phyloP scores from a whole-genome alignment of 1,140 invertebrate genomes.

The Copidosoma floridanum region DNA sequence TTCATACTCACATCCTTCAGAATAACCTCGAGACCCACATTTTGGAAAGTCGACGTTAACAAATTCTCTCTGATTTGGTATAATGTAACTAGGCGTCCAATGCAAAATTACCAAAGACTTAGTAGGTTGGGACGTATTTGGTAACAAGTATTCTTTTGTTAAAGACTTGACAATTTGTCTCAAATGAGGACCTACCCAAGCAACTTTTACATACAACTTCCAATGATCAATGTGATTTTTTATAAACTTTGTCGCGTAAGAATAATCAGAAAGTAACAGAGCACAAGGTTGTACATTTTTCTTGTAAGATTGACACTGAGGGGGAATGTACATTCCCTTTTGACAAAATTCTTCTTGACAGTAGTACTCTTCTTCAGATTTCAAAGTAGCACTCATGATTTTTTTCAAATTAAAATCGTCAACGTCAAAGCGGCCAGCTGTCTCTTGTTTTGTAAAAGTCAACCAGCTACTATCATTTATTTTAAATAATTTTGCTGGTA shows the following conservation, averaged over 20 bases:
- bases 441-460: conserved; percentile 52
- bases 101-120: conserved; percentile 65
- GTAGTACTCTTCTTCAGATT: conserved; percentile 38
- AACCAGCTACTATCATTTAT: conserved; percentile 55
- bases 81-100: conserved; percentile 67
- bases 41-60: conserved; percentile 57
- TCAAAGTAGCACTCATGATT: conserved; percentile 32
- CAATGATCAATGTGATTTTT: conserved; percentile 59
- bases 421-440: conserved; percentile 54
- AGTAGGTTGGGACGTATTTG: conserved; percentile 27
- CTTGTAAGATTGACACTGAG: conserved; percentile 51
- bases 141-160: conserved; percentile 41
- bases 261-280: conserved; percentile 60
- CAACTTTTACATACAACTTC: conserved; percentile 60
- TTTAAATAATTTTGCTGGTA: conserved; percentile 54
- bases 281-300: conserved; percentile 54
- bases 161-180: conserved; percentile 53
- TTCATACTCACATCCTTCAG: conserved; percentile 63
- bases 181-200: conserved; percentile 66
- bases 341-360: conserved; percentile 58
- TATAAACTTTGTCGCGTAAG: conserved; percentile 56
- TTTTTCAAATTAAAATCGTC: conserved; percentile 32
- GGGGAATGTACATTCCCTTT: conserved; percentile 61
- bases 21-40: conserved; percentile 52
- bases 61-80: conserved; percentile 58